Base-by-base conservation (phyloP, 2,888 invertebrate genomes). In the Cheilosia impressa region DNA sequence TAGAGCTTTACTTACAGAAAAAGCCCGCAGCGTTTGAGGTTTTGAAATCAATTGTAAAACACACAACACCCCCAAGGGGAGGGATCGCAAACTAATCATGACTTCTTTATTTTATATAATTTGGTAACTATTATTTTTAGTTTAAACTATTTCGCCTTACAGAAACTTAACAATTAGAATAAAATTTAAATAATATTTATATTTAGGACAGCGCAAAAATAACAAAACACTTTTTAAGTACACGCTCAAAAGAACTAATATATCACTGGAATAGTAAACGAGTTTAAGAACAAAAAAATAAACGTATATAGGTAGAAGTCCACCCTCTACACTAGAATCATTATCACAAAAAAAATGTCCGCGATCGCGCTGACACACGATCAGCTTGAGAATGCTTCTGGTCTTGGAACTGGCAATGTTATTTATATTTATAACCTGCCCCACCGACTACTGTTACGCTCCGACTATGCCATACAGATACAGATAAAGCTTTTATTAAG, bases 11-110 rank as follows among this genome's bases (percentile, higher is more conserved):
- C 62, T 58, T 17, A 87, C 19, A 63, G 57, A 47, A 58, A 68
- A 77, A 22, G 27, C 45, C 22, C 55, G 68, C 27, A 71, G 71
- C 7, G 83, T 27, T 24, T 68, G 63, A 6, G 87, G 72, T 17
- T 77, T 85, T n/a, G 77, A 68, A 65, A 66, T 75, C 27, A 88
- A 38, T 71, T 87, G 78, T 17, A 87, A 63, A 22, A 76, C 43
- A 71, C 69, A 87, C 5, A 87, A 69, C 15, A 80, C 47, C 19
- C 84, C 79, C 58, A 87, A 58, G 6, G 72, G 76, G 19, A 76
- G 41, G 1, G 60, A 73, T 17, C 79, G 68, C 10, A 72, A 76
- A 43, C 72, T 53, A 53, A 84, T 58, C 87, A 87, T 47, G 2
- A 15, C 80, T 76, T 80, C 81, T 15, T 47, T 55, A 45, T 63